Base-by-base conservation (phyloP, 2,888 invertebrate genomes). In the Achlya flavicornis region DNA sequence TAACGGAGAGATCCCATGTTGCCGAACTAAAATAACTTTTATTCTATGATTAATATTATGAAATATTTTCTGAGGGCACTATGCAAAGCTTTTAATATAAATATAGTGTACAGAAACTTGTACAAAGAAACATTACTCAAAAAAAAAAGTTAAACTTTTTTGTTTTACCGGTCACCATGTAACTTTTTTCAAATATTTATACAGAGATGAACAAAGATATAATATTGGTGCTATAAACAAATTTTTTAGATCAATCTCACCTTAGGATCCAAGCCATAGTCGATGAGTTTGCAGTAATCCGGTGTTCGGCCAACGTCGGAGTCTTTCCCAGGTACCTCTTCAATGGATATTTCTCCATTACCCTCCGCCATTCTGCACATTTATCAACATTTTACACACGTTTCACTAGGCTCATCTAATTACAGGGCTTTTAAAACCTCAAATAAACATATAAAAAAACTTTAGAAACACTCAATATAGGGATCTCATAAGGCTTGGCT, bases 221-320 rank as follows among this genome's bases (percentile, higher is more conserved):
- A 57, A 7, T 11, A 57, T 32, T 41, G 62, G 41, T 12, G 16
- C 3, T 14, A 32, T 2, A 32, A 6, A 60, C 57, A n/a, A 63
- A 57, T 61, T 43, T 26, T 63, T 12, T 12, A 41, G 38, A 64
- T 61, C 70, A 10, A 53, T 0, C 88, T 89, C 81, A 97, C 97
- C 95, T 98, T 98, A 91, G 97, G 97, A 94, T 98, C 98, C 92
- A 99, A 96, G 93, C 99, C 99, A 96, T 98, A 98, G 89, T 98
- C 98, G 86, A 98, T 95, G 84, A 99, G 95, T 95, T 98, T 98
- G 89, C 97, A 96, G 94, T 97, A 98, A 94, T 98, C 98, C 94
- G 97, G 97, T 88, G 98, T 97, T 86, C 96, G 95, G 93, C 96
- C 95, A 88, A 94, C 91, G 85, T 96, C 95, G 82, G 95, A 95